A percentile compares a stretch with the other conserved stretches of the same genome.
These are phyloP conservation scores for Temnothorax rugatulus DNA, from an alignment of 2,888 invertebrate genomes.

Conservation along the genomic window DNA sequence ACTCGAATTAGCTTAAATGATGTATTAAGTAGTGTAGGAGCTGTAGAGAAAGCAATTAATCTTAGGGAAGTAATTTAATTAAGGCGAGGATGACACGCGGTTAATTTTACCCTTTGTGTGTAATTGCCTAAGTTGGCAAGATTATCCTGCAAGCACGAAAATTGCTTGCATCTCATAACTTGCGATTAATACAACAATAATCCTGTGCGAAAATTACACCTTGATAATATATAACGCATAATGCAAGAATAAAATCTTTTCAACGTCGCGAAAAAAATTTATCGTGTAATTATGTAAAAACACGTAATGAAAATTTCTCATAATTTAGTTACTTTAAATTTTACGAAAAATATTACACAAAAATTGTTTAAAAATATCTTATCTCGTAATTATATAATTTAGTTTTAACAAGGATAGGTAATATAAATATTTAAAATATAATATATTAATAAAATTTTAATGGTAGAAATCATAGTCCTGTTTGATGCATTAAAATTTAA, in stretches of 20 bases:
- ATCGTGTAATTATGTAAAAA: background rate
- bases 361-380: background rate
- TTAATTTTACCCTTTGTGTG: constrained; percentile 56
- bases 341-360: background rate
- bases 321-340: constrained; percentile 1
- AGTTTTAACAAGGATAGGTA: background rate
- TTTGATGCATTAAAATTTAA: background rate
- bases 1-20: constrained; percentile 44
- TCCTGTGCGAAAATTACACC: constrained; percentile 5
- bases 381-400: background rate
- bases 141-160: constrained; percentile 54
- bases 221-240: constrained; percentile 13
- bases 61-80: constrained; percentile 57
- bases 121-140: constrained; percentile 56
- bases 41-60: constrained; percentile 52
- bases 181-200: constrained; percentile 55
- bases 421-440: background rate
- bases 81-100: constrained; percentile 55
- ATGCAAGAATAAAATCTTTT: constrained; percentile 18
- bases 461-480: background rate
- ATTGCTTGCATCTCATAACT: constrained; percentile 53
- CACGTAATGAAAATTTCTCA: background rate
- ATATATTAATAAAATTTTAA: background rate
- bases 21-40: constrained; percentile 45
- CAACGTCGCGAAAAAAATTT: background rate